Evolutionary conservation across 2,113 vertebrate species (phyloP).

Genomic region (Halichoeres trimaculatus): DNA sequence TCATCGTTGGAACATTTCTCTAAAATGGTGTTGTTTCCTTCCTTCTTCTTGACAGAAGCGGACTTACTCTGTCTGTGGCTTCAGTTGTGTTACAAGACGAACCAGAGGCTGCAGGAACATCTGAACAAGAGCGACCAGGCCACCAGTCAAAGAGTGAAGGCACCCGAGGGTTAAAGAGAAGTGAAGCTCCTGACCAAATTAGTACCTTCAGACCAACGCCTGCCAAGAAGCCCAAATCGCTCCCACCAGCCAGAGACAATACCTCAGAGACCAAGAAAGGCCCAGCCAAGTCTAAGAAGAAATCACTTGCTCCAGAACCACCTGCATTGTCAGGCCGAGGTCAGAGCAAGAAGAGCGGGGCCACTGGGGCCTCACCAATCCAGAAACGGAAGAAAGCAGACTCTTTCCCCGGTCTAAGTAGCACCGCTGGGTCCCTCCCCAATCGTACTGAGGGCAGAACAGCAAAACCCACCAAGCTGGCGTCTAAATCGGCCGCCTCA

Average conservation of each 20-base stretch:
- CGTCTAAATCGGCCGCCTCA: conserved; percentile 99
- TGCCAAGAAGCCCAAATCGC: conserved; percentile 94
- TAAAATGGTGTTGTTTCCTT: conserved; percentile 42
- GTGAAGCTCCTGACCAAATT: conserved; percentile 93
- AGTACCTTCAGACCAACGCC: conserved; percentile 92
- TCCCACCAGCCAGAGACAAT: conserved; percentile 88
- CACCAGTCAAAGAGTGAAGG: conserved; percentile 93
- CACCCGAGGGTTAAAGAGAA: conserved; percentile 93
- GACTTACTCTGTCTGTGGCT: conserved; percentile 90
- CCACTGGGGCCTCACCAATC: conserved; percentile 88
- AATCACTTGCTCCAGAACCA: conserved; percentile 86
- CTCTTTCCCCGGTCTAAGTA: conserved; percentile 89
- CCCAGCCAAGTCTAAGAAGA: conserved; percentile 93
- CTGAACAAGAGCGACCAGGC: conserved; percentile 90
- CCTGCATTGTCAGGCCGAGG: conserved; percentile 91
- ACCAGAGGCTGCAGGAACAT: conserved; percentile 90
- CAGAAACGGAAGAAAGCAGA: conserved; percentile 98
- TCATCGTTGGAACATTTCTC: background rate
- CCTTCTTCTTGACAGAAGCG: conserved; percentile 85
- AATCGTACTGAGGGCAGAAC: conserved; percentile 94
- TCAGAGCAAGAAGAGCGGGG: conserved; percentile 92
- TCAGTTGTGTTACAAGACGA: conserved; percentile 92
- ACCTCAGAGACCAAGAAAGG: conserved; percentile 89
- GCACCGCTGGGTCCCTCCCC: conserved; percentile 89
- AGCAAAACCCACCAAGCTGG: conserved; percentile 99